A percentile compares a stretch with the other conserved stretches of the same genome.
These are phyloP conservation scores for Periophthalmus modestus DNA, from an alignment of 2,113 vertebrate genomes.

Conservation along the genomic window DNA sequence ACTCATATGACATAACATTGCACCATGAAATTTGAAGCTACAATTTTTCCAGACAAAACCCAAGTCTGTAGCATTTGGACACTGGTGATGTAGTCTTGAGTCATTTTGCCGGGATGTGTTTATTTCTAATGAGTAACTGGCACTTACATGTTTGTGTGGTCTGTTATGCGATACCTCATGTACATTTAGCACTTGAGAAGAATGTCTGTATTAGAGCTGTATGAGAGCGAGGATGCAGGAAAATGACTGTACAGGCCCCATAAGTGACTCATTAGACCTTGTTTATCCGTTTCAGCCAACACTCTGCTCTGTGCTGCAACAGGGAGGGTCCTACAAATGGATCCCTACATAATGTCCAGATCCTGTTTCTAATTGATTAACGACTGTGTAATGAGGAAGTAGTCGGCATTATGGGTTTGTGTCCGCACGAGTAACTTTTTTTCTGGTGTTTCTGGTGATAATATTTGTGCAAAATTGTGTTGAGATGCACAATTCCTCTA, in stretches of 20 bases:
- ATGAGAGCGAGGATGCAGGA: conserved; percentile 8
- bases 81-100: conserved; percentile 35
- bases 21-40: neutral
- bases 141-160: conserved; percentile 51
- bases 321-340: neutral
- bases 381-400: neutral
- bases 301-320: neutral
- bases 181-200: neutral
- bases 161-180: conserved; percentile 19
- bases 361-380: neutral
- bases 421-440: neutral
- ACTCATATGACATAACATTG: neutral
- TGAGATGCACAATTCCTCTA: neutral
- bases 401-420: neutral
- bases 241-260: conserved; percentile 25
- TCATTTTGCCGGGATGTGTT: conserved; percentile 52
- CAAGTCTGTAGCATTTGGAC: conserved; percentile 38
- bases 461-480: no score
- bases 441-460: neutral
- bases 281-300: conserved; percentile 23
- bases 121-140: conserved; percentile 59
- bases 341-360: neutral
- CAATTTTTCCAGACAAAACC: conserved; percentile 7
- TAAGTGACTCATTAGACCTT: conserved; percentile 54
- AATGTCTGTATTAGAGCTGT: conserved; percentile 10